phyloP scores from a whole-genome alignment of 2,888 invertebrate species.

The Ischnura elegans region DNA sequence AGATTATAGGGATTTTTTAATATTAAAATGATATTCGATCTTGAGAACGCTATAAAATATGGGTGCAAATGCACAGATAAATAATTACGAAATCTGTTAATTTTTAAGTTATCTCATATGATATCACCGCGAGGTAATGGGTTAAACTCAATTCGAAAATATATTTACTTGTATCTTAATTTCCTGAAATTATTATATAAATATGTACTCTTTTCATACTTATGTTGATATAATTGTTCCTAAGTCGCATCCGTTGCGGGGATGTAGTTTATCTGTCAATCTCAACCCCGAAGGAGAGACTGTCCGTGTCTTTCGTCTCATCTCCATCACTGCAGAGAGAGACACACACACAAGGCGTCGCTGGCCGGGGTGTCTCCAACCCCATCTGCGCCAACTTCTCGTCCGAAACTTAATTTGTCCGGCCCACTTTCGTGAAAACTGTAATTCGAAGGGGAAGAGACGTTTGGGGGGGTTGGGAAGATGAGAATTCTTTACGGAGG shows the following conservation, averaged over 20 bases:
- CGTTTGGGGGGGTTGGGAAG: background rate
- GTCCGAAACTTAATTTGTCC: background rate
- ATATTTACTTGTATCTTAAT: too few species aligned
- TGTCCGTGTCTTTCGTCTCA: background rate
- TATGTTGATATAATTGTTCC: background rate
- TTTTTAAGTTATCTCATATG: too few species aligned
- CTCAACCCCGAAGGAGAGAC: background rate
- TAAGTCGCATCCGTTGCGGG: background rate
- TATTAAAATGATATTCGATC: too few species aligned
- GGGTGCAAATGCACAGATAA: too few species aligned
- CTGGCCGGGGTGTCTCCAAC: background rate
- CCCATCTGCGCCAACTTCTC: background rate
- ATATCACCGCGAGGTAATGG: too few species aligned
- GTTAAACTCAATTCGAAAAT: too few species aligned
- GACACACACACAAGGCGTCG: too few species aligned
- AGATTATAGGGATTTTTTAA: too few species aligned
- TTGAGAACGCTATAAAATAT: too few species aligned
- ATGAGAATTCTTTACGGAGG: background rate
- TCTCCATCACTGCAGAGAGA: background rate
- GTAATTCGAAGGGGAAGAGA: background rate
- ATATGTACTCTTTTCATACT: too few species aligned
- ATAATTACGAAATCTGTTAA: too few species aligned
- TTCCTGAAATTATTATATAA: too few species aligned
- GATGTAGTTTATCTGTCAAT: background rate
- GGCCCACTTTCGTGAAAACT: constrained; percentile 9